Evolutionary conservation across 2,888 invertebrate genomes (phyloP), one percentile per base, ranked within the genome.

Genomic region (Aquatica leii): DNA sequence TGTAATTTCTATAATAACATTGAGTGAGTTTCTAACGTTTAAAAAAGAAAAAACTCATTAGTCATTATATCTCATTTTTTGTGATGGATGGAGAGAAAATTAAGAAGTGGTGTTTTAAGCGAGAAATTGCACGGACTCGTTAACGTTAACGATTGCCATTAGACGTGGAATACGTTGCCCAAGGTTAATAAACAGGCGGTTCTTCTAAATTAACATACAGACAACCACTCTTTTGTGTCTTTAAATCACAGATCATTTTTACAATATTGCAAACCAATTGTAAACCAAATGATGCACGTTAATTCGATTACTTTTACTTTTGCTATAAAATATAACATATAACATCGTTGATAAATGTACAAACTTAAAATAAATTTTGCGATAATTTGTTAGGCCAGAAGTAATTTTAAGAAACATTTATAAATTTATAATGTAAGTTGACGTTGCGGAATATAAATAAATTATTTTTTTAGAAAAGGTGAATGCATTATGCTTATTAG

Each of bases 31-130:
- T 9, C 11, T 37, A 52, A 14, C 6, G 17, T 9, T 35, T 6
- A 4, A 24, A 24, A 6, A 24, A 24, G 35, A 58, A 65, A 65
- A 61, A 61, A 62, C 54, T 58, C 58, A 65, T 62, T 58, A 62
- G 65, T 65, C 65, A 65, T 65, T 65, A 61, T 65, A 56, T 57
- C 61, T 65, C 65, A 65, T 65, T 65, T 58, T 61, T 56, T 54
- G 49, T 56, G 52, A 58, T 53, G 58, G 55, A 60, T 53, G 57
- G 50, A 56, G 2, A 5, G 12, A 46, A 24, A 65, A 65, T 65
- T 57, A 65, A 61, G 60, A 61, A 57, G 56, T 55, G 60, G 52
- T 54, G 56, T 59, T 60, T 65, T 54, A 61, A 61, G 61, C 57
- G 53, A 61, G 57, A 58, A 61, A 65, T 61, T 65, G 65, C 65